Percentiles rank a stretch among this genome's conserved stretches.
Evolutionary conservation across 2,888 invertebrate species (phyloP).

Genomic region (Tetranychus truncatus): DNA sequence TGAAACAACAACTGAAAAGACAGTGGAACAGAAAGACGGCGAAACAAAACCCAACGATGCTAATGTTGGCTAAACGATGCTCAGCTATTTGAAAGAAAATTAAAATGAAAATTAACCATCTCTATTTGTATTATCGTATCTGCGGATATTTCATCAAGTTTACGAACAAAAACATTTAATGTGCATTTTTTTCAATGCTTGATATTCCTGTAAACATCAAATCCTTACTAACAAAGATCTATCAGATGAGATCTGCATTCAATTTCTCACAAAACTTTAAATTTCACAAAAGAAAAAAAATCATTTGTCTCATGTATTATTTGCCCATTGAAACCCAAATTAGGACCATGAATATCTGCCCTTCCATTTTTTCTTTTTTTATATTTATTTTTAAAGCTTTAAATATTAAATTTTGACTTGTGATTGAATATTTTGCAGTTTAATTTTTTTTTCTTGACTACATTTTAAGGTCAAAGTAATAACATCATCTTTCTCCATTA

Average conservation of each 20-base stretch:
- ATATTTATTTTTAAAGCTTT: not conserved
- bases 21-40: not conserved
- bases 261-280: not conserved
- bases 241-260: not conserved
- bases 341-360: not conserved
- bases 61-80: not conserved
- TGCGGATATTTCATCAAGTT: not conserved
- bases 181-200: not conserved
- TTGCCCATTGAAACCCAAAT: not conserved
- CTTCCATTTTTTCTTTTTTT: not conserved
- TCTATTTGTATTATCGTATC: not conserved
- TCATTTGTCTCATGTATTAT: not conserved
- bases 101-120: too few relatives aligned
- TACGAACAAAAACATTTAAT: not conserved
- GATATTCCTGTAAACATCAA: not conserved
- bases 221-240: not conserved
- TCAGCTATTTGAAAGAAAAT: too few relatives aligned
- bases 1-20: not conserved
- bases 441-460: too few relatives aligned
- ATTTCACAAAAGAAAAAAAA: not conserved
- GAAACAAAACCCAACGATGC: not conserved
- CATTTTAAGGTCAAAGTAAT: too few relatives aligned
- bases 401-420: constrained; percentile 1
- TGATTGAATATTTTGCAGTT: not conserved
- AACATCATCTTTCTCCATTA: too few relatives aligned